Evolutionary conservation across 2,888 invertebrate species (phyloP).

Genomic region (Microctonus aethiopoides): DNA sequence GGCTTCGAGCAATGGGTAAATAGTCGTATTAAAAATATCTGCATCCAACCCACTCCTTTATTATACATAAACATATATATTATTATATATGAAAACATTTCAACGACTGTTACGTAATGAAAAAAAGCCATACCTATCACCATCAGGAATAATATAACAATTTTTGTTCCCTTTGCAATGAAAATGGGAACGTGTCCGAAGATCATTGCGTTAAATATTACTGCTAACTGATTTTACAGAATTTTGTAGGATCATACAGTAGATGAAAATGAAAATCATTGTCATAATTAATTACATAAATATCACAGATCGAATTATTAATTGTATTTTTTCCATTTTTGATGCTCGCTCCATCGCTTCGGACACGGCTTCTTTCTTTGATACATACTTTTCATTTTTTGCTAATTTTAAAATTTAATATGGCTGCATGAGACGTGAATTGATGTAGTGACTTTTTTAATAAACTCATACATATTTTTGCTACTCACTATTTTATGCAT

Average conservation of each 20-base stretch:
- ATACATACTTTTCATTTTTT: neutral
- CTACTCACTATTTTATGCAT: slow-evolving; percentile 14
- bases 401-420: neutral
- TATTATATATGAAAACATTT: slow-evolving; percentile 22
- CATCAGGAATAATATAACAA: slow-evolving; percentile 12
- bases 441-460: neutral
- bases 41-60: slow-evolving; percentile 37
- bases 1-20: slow-evolving; percentile 59
- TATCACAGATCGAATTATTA: neutral
- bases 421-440: slow-evolving; percentile 14
- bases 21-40: slow-evolving; percentile 41
- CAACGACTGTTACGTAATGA: slow-evolving; percentile 24
- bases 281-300: neutral
- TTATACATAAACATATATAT: slow-evolving; percentile 5
- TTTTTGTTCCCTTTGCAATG: slow-evolving; percentile 15
- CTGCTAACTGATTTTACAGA: neutral
- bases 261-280: neutral
- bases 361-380: slow-evolving; percentile 44
- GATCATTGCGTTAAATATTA: slow-evolving; percentile 8
- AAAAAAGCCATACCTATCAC: slow-evolving; percentile 21
- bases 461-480: neutral
- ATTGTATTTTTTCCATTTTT: neutral
- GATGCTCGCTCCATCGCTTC: slow-evolving; percentile 31
- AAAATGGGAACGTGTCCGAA: slow-evolving; percentile 38
- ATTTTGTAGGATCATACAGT: neutral